These are phyloP conservation scores for Lepus timidus DNA, from an alignment of 2,113 vertebrate genomes.

Conservation along the genomic window DNA sequence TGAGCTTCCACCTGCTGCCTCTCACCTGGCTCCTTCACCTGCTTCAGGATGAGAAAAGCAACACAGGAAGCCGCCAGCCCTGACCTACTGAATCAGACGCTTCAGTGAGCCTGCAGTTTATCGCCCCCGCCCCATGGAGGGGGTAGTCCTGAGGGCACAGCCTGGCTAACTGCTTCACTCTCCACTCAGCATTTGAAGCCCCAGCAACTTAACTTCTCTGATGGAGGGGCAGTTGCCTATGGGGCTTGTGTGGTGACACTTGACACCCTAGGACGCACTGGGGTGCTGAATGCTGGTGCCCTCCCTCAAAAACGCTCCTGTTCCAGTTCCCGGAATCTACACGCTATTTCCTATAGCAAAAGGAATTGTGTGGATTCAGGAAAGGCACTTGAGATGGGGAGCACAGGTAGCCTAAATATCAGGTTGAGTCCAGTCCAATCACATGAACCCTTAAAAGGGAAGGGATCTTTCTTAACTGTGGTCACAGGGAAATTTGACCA, in stretches of 20 bases:
- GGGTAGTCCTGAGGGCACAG: background rate
- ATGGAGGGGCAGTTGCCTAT: background rate
- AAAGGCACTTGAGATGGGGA: too few species aligned
- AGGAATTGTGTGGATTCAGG: background rate
- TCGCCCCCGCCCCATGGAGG: fast-evolving
- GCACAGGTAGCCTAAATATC: background rate
- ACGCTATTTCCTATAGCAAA: background rate
- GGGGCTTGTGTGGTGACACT: background rate
- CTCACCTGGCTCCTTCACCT: background rate
- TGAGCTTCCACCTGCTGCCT: background rate
- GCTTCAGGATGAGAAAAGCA: background rate
- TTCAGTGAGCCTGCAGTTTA: background rate
- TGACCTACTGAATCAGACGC: background rate
- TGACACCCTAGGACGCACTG: background rate
- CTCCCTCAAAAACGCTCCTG: too few species aligned
- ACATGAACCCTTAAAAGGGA: background rate
- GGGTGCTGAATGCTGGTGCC: background rate
- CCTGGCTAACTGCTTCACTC: background rate
- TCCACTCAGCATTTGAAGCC: background rate
- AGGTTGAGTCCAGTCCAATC: background rate
- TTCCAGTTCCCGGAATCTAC: background rate
- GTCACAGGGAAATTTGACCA: background rate
- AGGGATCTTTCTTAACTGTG: background rate
- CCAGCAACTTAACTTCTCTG: background rate
- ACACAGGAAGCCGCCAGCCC: background rate